Conservation (phyloP, 2,113 vertebrate species). For the Gallinago jamesoni region DNA sequence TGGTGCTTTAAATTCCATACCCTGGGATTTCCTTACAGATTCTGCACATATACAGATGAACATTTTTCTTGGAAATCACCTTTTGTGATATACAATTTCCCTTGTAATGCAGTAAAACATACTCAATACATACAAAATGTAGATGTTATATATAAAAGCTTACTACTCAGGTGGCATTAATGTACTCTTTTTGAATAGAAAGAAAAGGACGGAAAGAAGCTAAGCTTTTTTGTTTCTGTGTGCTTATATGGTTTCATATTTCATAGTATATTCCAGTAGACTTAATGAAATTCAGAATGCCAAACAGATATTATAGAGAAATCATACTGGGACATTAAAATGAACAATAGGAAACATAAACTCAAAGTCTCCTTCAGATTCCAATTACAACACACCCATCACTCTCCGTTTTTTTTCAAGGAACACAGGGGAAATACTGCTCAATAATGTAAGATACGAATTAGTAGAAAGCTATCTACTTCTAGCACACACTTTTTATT, state of each 20-base stretch:
- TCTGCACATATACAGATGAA: neutral
- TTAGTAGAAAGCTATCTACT: neutral
- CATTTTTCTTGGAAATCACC: neutral
- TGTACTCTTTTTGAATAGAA: neutral
- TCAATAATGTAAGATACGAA: neutral
- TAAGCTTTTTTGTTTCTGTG: neutral
- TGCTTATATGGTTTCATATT: neutral
- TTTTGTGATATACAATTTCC: neutral
- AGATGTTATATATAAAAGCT: neutral
- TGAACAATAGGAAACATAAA: conserved; percentile 27
- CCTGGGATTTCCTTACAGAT: neutral
- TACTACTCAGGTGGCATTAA: neutral
- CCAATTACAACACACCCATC: neutral
- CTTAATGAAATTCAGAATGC: conserved; percentile 23
- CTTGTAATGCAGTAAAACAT: neutral
- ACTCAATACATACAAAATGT: neutral
- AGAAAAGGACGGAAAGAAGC: neutral
- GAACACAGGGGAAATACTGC: neutral
- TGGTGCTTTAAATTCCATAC: neutral
- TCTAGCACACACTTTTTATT: neutral
- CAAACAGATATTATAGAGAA: neutral
- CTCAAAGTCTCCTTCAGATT: neutral
- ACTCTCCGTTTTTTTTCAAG: neutral
- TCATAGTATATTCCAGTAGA: neutral
- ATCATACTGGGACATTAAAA: conserved; percentile 2